phyloP scores from a whole-genome alignment of 2,797 vertebrate genomes.

The Cirrhinus molitorella region DNA sequence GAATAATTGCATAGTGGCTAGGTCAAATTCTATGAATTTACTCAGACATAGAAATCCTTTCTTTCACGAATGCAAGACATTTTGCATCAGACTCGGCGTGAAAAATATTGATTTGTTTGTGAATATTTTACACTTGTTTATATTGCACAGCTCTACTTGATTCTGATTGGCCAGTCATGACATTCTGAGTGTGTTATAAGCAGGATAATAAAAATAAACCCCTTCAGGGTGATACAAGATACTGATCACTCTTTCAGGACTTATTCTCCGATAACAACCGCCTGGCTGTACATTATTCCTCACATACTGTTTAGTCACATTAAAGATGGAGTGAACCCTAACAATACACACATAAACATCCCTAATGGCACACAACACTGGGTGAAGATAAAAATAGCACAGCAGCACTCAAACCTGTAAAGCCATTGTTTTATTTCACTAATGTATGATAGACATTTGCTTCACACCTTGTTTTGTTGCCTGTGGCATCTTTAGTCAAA shows the following conservation, averaged over 20 bases:
- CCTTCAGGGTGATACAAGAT: neutral
- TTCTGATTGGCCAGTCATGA: neutral
- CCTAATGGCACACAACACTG: neutral
- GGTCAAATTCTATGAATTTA: no score
- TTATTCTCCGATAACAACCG: neutral
- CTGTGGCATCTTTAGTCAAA: neutral
- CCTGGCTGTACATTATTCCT: no score
- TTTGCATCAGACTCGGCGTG: neutral
- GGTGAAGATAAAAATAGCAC: neutral
- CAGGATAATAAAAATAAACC: neutral
- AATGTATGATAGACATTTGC: neutral
- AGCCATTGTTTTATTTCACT: neutral
- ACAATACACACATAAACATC: neutral
- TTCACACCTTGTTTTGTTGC: neutral
- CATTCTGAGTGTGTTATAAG: neutral
- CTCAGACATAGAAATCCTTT: no score
- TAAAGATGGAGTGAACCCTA: neutral
- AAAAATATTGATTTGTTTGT: neutral
- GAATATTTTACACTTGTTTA: neutral
- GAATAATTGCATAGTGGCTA: neutral
- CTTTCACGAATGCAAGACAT: no score
- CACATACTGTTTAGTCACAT: neutral
- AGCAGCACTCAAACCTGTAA: neutral
- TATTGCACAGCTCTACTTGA: neutral
- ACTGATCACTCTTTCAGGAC: neutral